Evolutionary conservation across 2,113 vertebrate species (phyloP).

Genomic region (Gavialis gangeticus): DNA sequence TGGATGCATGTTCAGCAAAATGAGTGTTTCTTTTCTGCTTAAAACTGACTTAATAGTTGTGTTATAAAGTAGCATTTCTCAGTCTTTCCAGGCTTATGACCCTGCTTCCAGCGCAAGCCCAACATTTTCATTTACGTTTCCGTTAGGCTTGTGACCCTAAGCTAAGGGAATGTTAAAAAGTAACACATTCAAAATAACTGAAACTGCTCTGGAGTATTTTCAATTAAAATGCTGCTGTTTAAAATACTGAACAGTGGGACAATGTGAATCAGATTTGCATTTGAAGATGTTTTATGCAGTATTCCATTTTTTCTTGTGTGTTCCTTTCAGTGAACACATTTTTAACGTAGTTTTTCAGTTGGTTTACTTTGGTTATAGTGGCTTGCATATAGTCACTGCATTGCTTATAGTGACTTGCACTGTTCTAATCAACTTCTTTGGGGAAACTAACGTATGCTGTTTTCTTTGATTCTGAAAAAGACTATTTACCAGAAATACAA

Average conservation of each 20-base stretch:
- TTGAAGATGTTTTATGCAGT: background rate
- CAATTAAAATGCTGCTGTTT: background rate
- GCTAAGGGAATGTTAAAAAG: background rate
- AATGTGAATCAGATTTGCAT: background rate
- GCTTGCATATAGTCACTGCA: background rate
- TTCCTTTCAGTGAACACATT: background rate
- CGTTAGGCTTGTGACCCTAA: too few species aligned
- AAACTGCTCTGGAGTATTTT: background rate
- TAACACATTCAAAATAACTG: background rate
- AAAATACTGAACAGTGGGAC: background rate
- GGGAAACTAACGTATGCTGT: background rate
- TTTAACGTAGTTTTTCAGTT: too few species aligned
- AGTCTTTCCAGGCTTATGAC: too few species aligned
- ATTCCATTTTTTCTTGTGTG: too few species aligned
- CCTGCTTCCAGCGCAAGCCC: too few species aligned
- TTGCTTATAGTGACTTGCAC: background rate
- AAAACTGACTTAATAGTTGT: background rate
- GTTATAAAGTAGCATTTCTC: too few species aligned
- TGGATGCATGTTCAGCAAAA: background rate
- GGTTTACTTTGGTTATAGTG: background rate
- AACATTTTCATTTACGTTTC: too few species aligned
- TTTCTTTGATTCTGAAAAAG: background rate
- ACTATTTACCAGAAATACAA: background rate
- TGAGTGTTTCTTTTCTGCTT: background rate
- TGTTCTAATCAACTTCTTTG: background rate